Evolutionary conservation across 2,113 vertebrate species (phyloP).

Genomic region (Isichthys henryi): DNA sequence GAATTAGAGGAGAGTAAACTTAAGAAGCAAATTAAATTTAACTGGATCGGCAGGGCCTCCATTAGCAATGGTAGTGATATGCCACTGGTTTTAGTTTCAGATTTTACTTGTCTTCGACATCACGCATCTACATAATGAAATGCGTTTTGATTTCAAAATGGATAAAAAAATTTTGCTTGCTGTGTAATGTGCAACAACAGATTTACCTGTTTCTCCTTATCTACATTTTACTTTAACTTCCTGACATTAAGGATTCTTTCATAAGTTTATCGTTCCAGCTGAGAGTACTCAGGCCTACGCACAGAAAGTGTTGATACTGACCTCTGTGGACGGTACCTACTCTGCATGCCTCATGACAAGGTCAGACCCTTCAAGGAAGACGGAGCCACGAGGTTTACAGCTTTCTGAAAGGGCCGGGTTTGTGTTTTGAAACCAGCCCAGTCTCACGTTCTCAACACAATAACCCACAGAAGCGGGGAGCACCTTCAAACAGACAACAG

Average conservation of each 20-base stretch:
- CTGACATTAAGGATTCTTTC: not conserved
- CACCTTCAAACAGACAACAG: not conserved
- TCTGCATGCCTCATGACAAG: not conserved
- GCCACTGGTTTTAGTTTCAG: not conserved
- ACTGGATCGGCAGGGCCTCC: not conserved
- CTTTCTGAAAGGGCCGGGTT: not conserved
- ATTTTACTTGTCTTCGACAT: not conserved
- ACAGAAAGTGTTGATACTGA: not conserved
- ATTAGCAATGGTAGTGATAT: not conserved
- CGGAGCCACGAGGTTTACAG: not conserved
- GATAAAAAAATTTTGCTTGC: not conserved
- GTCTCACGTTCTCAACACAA: not conserved
- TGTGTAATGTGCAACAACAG: not conserved
- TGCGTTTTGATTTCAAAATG: not conserved
- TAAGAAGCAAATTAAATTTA: not conserved
- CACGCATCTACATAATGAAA: not conserved
- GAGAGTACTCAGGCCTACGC: not conserved
- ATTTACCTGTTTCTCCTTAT: not conserved
- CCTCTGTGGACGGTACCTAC: not conserved
- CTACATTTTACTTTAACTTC: not conserved
- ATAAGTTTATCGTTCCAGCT: not conserved
- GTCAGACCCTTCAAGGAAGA: not conserved
- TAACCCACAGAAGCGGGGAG: not conserved
- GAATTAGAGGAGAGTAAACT: not conserved
- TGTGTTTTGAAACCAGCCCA: not conserved